A percentile compares a stretch with the other conserved stretches of the same genome.
These are phyloP conservation scores for Mastomys natalensis DNA, from an alignment of 2,113 vertebrate species.

Conservation along the genomic window DNA sequence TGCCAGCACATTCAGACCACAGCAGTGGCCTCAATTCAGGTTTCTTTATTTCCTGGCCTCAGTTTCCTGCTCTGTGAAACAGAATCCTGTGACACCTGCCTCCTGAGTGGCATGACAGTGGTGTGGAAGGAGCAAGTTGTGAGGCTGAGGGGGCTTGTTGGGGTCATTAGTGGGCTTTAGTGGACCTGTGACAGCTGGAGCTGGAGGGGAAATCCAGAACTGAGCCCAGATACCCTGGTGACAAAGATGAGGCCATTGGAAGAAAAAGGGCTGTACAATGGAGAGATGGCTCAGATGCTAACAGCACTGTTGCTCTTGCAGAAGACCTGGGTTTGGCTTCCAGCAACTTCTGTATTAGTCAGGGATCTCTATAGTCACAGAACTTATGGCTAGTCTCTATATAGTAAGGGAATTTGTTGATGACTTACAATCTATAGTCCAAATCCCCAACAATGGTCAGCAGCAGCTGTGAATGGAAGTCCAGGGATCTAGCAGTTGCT, in stretches of 20 bases:
- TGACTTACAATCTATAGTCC: no score
- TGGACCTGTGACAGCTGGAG: background rate
- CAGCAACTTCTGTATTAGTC: background rate
- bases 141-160: background rate
- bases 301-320: background rate
- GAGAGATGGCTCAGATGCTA: background rate
- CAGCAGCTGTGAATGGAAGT: no score
- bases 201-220: constrained; percentile 43
- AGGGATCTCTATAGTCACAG: no score
- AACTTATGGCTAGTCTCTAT: no score
- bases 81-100: background rate
- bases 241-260: background rate
- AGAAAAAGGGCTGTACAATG: background rate
- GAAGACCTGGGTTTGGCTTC: background rate
- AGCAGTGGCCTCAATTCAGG: background rate
- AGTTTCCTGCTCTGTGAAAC: background rate
- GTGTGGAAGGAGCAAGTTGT: background rate
- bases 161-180: background rate
- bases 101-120: background rate
- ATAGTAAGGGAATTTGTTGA: no score
- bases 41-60: background rate
- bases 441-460: no score
- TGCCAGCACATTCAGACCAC: background rate
- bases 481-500: no score
- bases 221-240: background rate